Conservation (phyloP, 1,140 invertebrate species). For the Polypedilum vanderplanki region DNA sequence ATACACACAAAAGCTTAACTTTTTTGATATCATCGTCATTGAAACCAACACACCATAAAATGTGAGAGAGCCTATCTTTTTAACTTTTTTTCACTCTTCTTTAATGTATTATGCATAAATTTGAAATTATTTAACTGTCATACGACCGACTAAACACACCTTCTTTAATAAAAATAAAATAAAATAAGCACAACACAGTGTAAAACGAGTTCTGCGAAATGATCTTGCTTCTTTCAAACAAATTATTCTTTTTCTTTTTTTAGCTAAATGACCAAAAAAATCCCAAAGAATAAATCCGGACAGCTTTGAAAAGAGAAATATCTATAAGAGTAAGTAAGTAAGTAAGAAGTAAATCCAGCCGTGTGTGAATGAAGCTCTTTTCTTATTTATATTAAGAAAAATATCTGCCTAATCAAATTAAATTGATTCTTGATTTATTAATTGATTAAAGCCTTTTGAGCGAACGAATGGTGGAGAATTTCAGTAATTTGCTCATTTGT, state of each 20-base stretch:
- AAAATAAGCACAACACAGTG: slow-evolving; percentile 3
- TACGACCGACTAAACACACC: slow-evolving; percentile 27
- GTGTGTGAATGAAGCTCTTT: background rate
- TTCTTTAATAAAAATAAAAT: slow-evolving; percentile 9
- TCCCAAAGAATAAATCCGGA: background rate
- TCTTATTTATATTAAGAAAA: background rate
- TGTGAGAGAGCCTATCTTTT: background rate
- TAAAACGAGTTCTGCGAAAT: slow-evolving; percentile 21
- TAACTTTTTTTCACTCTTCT: background rate
- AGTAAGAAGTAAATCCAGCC: background rate
- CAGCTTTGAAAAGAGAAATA: background rate
- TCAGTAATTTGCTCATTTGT: slow-evolving; percentile 25
- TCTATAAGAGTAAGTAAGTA: too few relatives aligned
- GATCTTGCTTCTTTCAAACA: background rate
- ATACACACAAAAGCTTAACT: background rate
- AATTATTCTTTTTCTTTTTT: background rate
- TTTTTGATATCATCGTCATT: background rate
- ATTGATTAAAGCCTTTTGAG: background rate
- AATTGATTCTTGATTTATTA: slow-evolving; percentile 29
- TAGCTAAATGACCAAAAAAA: background rate
- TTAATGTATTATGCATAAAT: slow-evolving; percentile 17
- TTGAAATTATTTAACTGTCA: slow-evolving; percentile 25
- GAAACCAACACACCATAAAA: slow-evolving; percentile 16
- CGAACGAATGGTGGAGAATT: background rate
- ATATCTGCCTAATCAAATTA: slow-evolving; percentile 28